phyloP scores from a whole-genome alignment of 2,888 invertebrate genomes.

The Stenichneumon culpator region DNA sequence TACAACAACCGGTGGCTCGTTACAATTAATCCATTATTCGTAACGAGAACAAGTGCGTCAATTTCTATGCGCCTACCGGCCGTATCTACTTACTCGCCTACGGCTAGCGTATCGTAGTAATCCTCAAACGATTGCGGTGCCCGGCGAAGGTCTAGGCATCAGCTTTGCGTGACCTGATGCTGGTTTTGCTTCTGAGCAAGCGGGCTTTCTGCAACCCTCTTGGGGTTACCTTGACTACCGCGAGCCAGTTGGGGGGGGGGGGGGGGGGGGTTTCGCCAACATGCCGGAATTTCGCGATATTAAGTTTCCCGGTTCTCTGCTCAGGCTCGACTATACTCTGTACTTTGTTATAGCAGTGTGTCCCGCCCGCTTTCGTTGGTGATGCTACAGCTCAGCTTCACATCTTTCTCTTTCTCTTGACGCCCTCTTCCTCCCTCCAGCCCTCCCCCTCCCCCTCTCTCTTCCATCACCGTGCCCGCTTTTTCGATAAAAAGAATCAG shows the following conservation, averaged over 20 bases:
- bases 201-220: slow-evolving; percentile 34
- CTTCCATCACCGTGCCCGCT: slow-evolving; percentile 7
- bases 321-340: neutral
- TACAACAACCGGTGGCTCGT: neutral
- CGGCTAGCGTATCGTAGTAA: neutral
- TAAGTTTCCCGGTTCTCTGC: slow-evolving; percentile 52
- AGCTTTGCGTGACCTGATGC: slow-evolving; percentile 22
- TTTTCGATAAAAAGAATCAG: slow-evolving; percentile 70
- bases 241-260: slow-evolving; percentile 21
- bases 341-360: slow-evolving; percentile 27
- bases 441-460: neutral
- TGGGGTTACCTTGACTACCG: slow-evolving; percentile 52
- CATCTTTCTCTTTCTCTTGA: slow-evolving; percentile 8
- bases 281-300: slow-evolving; percentile 58
- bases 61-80: no score
- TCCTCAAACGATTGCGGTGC: slow-evolving; percentile 29
- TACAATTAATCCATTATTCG: neutral
- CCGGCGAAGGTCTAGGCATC: slow-evolving; percentile 12
- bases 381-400: slow-evolving; percentile 14
- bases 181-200: slow-evolving; percentile 1
- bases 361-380: slow-evolving; percentile 23
- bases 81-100: neutral
- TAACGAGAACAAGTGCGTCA: neutral
- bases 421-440: no score
- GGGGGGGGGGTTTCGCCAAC: slow-evolving; percentile 30